A percentile compares a stretch with the other conserved stretches of the same genome.
Conservation (phyloP, 2,113 vertebrate genomes). For the Azemiops feae region DNA sequence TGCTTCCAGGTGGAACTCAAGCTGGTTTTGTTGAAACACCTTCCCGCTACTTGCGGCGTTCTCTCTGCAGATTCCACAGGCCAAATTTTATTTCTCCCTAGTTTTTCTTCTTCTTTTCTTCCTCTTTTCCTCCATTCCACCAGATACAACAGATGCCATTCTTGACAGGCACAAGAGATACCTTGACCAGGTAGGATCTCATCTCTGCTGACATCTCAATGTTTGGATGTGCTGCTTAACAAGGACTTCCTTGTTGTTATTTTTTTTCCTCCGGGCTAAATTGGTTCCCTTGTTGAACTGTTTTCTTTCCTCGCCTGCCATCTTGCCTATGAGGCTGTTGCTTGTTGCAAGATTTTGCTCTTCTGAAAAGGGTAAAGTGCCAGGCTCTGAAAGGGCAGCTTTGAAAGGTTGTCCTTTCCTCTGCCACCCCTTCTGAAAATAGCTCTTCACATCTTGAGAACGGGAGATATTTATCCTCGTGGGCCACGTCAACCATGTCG, state of each 20-base stretch:
- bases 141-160: not conserved
- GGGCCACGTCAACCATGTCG: not conserved
- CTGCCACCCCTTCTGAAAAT: not conserved
- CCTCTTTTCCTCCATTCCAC: not conserved
- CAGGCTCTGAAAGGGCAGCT: not conserved
- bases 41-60: not conserved
- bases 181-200: not conserved
- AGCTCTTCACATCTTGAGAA: not conserved
- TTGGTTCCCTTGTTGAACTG: conserved; percentile 29
- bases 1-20: too few species aligned
- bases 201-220: conserved; percentile 8
- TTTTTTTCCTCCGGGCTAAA: conserved; percentile 21
- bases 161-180: not conserved
- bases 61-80: not conserved
- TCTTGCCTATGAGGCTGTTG: not conserved
- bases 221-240: conserved; percentile 36
- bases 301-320: conserved; percentile 38
- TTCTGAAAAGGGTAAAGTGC: not conserved
- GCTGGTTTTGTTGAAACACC: not conserved
- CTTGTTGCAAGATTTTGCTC: conserved; percentile 24
- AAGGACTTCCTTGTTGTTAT: not conserved
- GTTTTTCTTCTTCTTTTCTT: not conserved
- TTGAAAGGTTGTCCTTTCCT: conserved; percentile 7
- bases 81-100: too few species aligned
- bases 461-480: not conserved